Evolutionary conservation across 2,888 invertebrate genomes (phyloP), one percentile per base, ranked within the genome.

Genomic region (Hyles lineata): DNA sequence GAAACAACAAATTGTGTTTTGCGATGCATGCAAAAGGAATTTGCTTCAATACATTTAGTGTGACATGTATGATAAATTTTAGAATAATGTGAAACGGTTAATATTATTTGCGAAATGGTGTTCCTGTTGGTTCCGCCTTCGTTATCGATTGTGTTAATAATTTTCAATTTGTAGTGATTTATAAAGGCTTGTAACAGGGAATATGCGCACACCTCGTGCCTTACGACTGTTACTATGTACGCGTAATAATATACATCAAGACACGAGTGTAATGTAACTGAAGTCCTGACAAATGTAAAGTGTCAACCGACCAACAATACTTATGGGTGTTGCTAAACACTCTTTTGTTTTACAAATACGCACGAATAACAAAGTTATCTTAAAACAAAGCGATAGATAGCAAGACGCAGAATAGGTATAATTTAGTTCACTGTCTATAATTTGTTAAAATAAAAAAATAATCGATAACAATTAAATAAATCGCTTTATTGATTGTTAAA

Each of bases 91-190:
- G 15, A 50, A 43, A 63, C 43, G 67, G 23, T 43, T 50, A 23
- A 23, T 43, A 67, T 50, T 67, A 67, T 67, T 67, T 67, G 7
- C 50, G n/a, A 23, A 67, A 67, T 67, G 23, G 23, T 50, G 17
- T 43, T 23, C 50, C 23, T 50, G 15, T 50, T 23, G 7, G 23
- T 67, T 67, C 23, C 17, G 17, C 23, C 50, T 5, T 23, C 50
- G 67, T 67, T 67, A 67, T 67, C 50, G 35, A 21, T 50, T 23
- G 55, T 43, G 50, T 9, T 23, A 21, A 50, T 67, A 50, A 15
- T 43, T 67, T 67, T 50, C 50, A 67, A 50, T 67, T 67, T 67
- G n/a, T 21, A 63, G 11, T 62, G 43, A 67, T 67, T 67, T 50
- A 35, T 67, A 25, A 11, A 23, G 17, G 67, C 67, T 21, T 15